phyloP scores from a whole-genome alignment of 2,797 vertebrate genomes.

The Cossypha caffra region DNA sequence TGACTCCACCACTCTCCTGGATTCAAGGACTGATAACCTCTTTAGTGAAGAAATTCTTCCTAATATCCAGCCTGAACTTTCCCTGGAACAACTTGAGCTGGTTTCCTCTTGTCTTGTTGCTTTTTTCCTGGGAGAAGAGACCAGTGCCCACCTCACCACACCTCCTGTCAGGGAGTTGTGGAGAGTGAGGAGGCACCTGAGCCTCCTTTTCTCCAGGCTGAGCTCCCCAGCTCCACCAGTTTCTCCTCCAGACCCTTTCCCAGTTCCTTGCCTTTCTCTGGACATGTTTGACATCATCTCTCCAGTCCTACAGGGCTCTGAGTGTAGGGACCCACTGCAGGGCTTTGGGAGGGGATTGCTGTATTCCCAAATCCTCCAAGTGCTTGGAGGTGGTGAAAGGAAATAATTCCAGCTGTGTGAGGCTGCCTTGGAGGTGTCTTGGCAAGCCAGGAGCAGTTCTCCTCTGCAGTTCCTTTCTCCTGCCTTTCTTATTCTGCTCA shows the following conservation, averaged over 20 bases:
- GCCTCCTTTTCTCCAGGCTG: background rate
- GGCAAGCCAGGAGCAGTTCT: background rate
- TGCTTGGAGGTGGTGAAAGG: background rate
- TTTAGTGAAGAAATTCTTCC: background rate
- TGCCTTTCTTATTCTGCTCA: background rate
- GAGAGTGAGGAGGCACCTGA: background rate
- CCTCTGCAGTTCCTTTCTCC: background rate
- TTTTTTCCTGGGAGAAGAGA: background rate
- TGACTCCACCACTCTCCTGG: background rate
- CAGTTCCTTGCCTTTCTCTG: background rate
- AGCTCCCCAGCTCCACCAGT: background rate
- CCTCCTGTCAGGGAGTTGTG: background rate
- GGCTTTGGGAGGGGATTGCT: background rate
- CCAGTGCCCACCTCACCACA: too few relatives aligned
- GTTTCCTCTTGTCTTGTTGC: background rate
- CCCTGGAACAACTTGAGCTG: background rate
- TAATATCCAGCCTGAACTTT: background rate
- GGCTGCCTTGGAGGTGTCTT: background rate
- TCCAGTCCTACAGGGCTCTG: accelerated
- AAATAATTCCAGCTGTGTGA: background rate
- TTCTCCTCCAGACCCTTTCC: background rate
- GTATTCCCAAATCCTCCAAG: background rate
- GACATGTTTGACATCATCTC: background rate
- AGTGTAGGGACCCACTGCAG: background rate
- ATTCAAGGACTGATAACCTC: background rate